A percentile compares a stretch with the other conserved stretches of the same genome.
phyloP scores from a whole-genome alignment of 1,140 invertebrate species.

The Drosophila biarmipes region DNA sequence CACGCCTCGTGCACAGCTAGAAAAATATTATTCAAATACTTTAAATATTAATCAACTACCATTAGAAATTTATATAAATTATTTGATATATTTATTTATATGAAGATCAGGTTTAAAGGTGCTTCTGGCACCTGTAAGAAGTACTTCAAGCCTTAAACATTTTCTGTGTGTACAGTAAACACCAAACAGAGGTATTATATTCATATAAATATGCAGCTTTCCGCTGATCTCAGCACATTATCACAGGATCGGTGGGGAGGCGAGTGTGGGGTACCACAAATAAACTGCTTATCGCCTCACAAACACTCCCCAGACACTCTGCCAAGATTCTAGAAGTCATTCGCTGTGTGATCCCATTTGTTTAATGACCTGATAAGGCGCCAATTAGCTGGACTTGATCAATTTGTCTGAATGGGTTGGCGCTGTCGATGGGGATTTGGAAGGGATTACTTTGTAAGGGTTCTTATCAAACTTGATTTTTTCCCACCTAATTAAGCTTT shows the following conservation, averaged over 20 bases:
- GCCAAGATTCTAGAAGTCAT: conserved; percentile 8
- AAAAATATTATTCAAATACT: conserved; percentile 1
- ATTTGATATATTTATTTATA: no score
- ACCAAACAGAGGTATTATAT: not conserved
- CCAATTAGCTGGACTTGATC: not conserved
- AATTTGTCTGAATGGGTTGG: not conserved
- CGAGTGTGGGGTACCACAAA: conserved; percentile 12
- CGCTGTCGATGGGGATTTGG: not conserved
- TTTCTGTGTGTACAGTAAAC: not conserved
- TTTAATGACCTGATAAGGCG: not conserved
- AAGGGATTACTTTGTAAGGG: not conserved
- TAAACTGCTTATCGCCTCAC: conserved; percentile 56
- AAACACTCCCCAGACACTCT: conserved; percentile 13
- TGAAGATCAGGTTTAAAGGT: no score
- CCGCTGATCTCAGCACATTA: conserved; percentile 40
- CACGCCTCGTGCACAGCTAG: conserved; percentile 32
- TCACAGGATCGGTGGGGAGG: conserved; percentile 20
- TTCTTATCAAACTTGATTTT: not conserved
- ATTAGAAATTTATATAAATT: no score
- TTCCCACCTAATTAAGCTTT: not conserved
- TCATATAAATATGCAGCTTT: conserved; percentile 6
- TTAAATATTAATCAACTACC: not conserved
- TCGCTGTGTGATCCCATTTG: not conserved
- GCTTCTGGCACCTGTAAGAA: not conserved
- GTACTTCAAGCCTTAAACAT: not conserved